These are phyloP conservation scores for Falco cherrug DNA, from an alignment of 2,797 vertebrate genomes.

Conservation along the genomic window DNA sequence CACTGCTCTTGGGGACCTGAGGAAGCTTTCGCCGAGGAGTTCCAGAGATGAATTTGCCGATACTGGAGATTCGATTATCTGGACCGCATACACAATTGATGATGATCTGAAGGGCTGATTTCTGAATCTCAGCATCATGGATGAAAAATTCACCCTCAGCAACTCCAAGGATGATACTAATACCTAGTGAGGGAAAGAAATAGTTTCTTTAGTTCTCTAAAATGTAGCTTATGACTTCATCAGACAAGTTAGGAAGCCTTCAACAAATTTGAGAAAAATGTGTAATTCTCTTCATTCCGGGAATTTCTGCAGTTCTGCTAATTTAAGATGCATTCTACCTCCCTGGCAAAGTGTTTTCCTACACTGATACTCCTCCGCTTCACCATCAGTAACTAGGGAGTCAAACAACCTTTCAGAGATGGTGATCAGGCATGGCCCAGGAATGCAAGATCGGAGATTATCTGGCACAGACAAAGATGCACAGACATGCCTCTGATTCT, in stretches of 20 bases:
- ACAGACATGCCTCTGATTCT: background rate
- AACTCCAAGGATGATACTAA: slow-evolving; percentile 97
- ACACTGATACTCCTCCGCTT: background rate
- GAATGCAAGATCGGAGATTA: background rate
- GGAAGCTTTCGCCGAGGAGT: slow-evolving; percentile 91
- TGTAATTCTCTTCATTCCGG: background rate
- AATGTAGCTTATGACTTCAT: background rate
- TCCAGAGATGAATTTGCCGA: slow-evolving; percentile 95
- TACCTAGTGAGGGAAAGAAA: slow-evolving; percentile 79
- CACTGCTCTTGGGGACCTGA: slow-evolving; percentile 89
- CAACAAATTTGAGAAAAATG: background rate
- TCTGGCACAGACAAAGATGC: background rate
- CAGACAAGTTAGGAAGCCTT: background rate
- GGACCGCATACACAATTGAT: slow-evolving; percentile 98
- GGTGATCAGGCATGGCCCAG: background rate
- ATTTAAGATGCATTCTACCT: background rate
- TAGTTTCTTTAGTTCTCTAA: background rate
- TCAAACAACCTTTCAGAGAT: background rate
- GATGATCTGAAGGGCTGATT: slow-evolving; percentile 96
- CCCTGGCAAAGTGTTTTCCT: background rate
- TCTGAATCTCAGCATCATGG: slow-evolving; percentile 98
- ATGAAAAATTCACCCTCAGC: slow-evolving; percentile 98
- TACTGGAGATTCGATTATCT: slow-evolving; percentile 95
- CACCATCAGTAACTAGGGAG: background rate
- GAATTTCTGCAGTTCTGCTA: background rate